Base-by-base conservation (phyloP, 2,888 invertebrate species). In the Acleris laterana region DNA sequence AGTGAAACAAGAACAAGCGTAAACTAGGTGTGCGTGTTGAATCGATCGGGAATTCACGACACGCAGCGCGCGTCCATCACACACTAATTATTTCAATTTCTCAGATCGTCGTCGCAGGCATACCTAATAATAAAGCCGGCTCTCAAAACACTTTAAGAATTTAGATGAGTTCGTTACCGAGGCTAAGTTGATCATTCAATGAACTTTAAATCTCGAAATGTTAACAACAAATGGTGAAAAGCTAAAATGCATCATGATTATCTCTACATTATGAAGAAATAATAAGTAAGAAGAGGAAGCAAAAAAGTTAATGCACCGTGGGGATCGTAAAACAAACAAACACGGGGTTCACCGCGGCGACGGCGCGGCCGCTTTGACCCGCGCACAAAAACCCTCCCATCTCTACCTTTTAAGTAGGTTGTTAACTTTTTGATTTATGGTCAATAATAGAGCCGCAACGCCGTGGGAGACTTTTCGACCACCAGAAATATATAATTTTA, bases 401-500 rank as follows among this genome's bases (percentile, higher is more conserved):
- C 87, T 83, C 83, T 86, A 87, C 88, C 91, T 93, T 91, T 91
- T 93, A 92, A 92, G 91, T 89, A 92, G 90, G 93, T 93, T 92
- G 93, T 93, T 93, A 93, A 92, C 90, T 89, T 93, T 93, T 92
- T 92, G 93, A 93, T 93, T 93, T 92, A 93, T 90, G 88, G 87
- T 87, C 90, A 91, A 92, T 92, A 93, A 93, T 93, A 92, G 91
- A 92, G 92, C 91, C 85, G 88, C 89, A 90, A 89, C 90, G 83
- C 91, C 88, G 90, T 92, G 92, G 91, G 93, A 92, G 90, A 88
- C 90, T 90, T 73, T 73, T 77, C 80, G 84, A 85, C 89, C 87
- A 87, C 88, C 85, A 85, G 80, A 87, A 87, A 84, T 80, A 86
- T 85, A 88, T 89, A 88, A 88, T 90, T 89, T 88, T 88, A 88